Evolutionary conservation across 2,888 invertebrate genomes (phyloP).

Genomic region (Amphipoea oculea): DNA sequence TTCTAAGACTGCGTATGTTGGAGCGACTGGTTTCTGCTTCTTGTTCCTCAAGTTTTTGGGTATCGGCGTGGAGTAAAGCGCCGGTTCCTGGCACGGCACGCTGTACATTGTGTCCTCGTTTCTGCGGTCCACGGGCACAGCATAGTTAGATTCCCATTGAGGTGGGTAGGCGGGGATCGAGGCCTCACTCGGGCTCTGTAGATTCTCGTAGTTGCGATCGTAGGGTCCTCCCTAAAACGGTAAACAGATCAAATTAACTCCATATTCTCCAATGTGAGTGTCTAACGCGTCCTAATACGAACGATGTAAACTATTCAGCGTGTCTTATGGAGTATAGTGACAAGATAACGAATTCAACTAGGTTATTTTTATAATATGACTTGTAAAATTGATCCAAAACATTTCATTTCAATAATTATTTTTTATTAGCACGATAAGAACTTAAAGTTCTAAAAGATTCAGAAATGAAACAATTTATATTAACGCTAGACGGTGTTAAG

Average conservation of each 20-base stretch:
- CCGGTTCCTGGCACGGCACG: slow-evolving; percentile 19
- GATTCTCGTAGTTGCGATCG: slow-evolving; percentile 16
- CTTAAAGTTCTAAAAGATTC: too few relatives aligned
- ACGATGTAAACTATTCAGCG: neutral
- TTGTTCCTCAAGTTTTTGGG: slow-evolving; percentile 34
- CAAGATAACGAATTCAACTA: neutral
- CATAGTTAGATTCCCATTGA: slow-evolving; percentile 46
- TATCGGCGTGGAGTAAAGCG: slow-evolving; percentile 28
- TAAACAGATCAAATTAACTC: neutral
- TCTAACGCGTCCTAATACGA: neutral
- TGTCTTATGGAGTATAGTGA: neutral
- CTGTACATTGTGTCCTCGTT: slow-evolving; percentile 38
- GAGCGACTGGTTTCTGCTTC: neutral
- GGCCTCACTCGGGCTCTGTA: slow-evolving; percentile 12
- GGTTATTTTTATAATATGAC: neutral
- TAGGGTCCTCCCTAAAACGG: slow-evolving; percentile 19
- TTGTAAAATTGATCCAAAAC: neutral
- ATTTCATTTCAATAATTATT: too few relatives aligned
- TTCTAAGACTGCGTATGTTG: slow-evolving; percentile 37
- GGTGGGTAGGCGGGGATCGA: slow-evolving; percentile 28
- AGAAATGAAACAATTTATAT: too few relatives aligned
- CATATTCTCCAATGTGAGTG: neutral
- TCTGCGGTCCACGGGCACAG: slow-evolving; percentile 41
- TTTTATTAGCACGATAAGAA: too few relatives aligned
- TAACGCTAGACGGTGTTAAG: too few relatives aligned